These are phyloP conservation scores for Drosophila acutilabella DNA, from an alignment of 2,888 invertebrate species.

Conservation along the genomic window DNA sequence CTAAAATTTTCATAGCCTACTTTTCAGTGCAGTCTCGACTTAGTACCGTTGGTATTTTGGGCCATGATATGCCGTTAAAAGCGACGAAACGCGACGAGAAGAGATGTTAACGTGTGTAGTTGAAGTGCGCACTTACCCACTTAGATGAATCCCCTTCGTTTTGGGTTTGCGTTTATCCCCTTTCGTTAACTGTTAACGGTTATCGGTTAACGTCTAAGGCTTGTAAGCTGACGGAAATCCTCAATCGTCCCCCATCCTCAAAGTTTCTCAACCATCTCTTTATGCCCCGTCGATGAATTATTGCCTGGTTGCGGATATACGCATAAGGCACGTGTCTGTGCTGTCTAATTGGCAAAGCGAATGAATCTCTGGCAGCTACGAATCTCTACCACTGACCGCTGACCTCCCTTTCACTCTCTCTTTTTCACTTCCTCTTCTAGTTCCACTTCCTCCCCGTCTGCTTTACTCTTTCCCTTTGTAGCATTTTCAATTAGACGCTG, in stretches of 20 bases:
- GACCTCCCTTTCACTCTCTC: not conserved
- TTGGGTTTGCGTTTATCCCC: slow-evolving; percentile 15
- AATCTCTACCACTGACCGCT: slow-evolving; percentile 54
- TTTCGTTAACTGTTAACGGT: slow-evolving; percentile 37
- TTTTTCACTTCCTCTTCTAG: not conserved
- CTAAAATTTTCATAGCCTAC: slow-evolving; percentile 73
- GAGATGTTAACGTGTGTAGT: slow-evolving; percentile 70
- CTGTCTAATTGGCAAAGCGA: slow-evolving; percentile 76
- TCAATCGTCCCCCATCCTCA: slow-evolving; percentile 46
- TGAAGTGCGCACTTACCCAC: slow-evolving; percentile 73
- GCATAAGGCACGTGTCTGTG: slow-evolving; percentile 77
- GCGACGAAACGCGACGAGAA: not conserved
- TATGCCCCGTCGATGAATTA: slow-evolving; percentile 60
- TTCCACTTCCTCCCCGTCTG: not conserved
- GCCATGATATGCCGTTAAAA: slow-evolving; percentile 56
- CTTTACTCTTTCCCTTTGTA: slow-evolving; percentile 2
- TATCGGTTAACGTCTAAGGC: slow-evolving; percentile 69
- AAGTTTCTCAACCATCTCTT: slow-evolving; percentile 6
- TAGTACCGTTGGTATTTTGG: slow-evolving; percentile 29
- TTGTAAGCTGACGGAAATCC: slow-evolving; percentile 78
- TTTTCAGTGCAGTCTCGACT: slow-evolving; percentile 35
- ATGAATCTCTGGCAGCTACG: slow-evolving; percentile 56
- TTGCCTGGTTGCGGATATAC: slow-evolving; percentile 69
- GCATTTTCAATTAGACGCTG: slow-evolving; percentile 77
- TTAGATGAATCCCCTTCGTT: slow-evolving; percentile 16